Evolutionary conservation across 1,140 invertebrate species (phyloP), one percentile per base, ranked within the genome.

Genomic region (Drosophila simulans): DNA sequence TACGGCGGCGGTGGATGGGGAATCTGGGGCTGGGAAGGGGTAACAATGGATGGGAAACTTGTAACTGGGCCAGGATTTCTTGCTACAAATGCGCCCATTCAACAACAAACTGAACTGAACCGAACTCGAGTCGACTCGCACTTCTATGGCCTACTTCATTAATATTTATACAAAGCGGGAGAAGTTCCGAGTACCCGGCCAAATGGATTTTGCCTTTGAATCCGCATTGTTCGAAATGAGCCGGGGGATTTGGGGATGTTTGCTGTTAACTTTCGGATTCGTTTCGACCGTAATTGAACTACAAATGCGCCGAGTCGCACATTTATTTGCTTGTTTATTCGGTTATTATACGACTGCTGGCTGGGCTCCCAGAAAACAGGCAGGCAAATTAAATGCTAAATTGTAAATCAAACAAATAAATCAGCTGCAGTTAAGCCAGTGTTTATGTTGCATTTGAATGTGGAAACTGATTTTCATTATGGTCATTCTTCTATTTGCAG

Each of bases 141-240:
- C 83, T 86, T 83, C 65, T 88, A 88, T 83, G 83, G 84, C 79
- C 83, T 80, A 88, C 83, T 88, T 88, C 84, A 88, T 88, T 88
- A 88, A 88, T 88, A 88, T 88, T 88, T 88, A 88, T 88, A 77
- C 84, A 89, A 88, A 83, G 58, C 66, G 39, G 49, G 40, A 40
- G 48, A 56, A 57, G 43, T 70, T 59, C 49, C 55, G 27, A 54
- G 37, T 20, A 51, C 56, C 53, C 48, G 13, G 13, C 25, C 15
- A 57, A 57, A 52, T 43, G 37, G 31, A 35, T 68, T 66, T 43
- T 22, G 42, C 62, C 48, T 83, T 76, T 79, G 66, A 69, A 72
- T 88, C 77, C 64, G 52, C 56, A 83, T 88, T 71, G 64, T 40
- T 42, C 7, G 20, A n/a, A 63, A 42, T 17, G 17, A 20, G 37